Evolutionary conservation across 2,888 invertebrate genomes (phyloP), one percentile per base, ranked within the genome.

Genomic region (Spodoptera exigua): DNA sequence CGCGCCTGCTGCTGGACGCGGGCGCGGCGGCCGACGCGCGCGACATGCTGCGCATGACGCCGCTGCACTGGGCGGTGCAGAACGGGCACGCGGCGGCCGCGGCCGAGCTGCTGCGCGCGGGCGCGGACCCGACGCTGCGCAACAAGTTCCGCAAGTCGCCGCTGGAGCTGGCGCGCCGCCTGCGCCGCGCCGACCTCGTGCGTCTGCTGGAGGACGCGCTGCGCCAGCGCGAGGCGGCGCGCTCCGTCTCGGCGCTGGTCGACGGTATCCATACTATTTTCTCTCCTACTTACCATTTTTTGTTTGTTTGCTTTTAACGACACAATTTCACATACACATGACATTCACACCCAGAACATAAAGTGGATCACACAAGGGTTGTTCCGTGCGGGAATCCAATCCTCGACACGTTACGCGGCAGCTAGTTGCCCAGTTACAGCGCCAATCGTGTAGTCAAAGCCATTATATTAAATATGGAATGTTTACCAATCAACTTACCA

Each of bases 51-150:
- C 86, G 83, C 76, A 93, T 92, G 98, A 98, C 98, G 40, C 98
- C 99, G 37, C 94, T 99, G 58, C 99, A 99, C 93, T 99, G 99
- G 99, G 98, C 99, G 5, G 97, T 97, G 40, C 97, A 98, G 90
- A 96, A 97, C 79, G 96, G 96, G 0, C 97, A 98, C 90, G 88
- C 95, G 36, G 77, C 13, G 9, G 82, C 70, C 45, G 97, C 97
- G 41, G 95, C 95, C 52, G 86, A 96, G 66, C 93, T 99, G 70
- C 88, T 99, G 47, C 95, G 95, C 58, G 93, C 95, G 80, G 97
- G 98, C 52, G 98, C 98, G 0, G 96, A 97, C 86, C 95, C 96
- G 9, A 91, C 91, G 87, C 95, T 66, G 43, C 65, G 56, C 57
- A 85, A 82, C 87, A 91, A 91, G 86, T 92, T 92, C 87, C 78